A percentile compares a stretch with the other conserved stretches of the same genome.
Evolutionary conservation across 2,113 vertebrate species (phyloP).

Genomic region (Phainopepla nitens): DNA sequence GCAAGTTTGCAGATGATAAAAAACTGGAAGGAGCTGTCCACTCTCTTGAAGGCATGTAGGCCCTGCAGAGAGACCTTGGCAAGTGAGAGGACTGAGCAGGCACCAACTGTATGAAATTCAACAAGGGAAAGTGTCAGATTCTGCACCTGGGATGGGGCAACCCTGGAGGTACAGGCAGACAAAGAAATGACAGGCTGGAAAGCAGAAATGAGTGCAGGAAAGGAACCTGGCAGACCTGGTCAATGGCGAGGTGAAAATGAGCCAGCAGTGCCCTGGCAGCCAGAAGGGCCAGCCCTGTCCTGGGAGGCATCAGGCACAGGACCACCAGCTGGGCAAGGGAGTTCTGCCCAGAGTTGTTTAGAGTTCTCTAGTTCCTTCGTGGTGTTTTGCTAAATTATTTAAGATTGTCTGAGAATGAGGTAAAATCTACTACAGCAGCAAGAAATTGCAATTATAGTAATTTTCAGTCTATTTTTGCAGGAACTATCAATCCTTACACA

Average conservation of each 20-base stretch:
- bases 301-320: background rate
- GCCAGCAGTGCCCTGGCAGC: background rate
- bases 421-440: background rate
- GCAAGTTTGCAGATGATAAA: no score
- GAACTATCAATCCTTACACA: background rate
- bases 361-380: background rate
- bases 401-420: background rate
- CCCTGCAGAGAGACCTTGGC: background rate
- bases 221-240: background rate
- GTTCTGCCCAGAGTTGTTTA: rapidly evolving
- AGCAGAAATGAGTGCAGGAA: background rate
- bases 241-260: rapidly evolving
- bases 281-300: background rate
- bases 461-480: background rate
- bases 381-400: background rate
- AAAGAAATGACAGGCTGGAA: background rate
- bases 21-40: background rate
- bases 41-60: rapidly evolving
- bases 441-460: background rate
- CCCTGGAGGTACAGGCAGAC: no score
- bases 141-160: background rate
- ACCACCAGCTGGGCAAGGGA: background rate
- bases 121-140: background rate
- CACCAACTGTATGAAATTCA: background rate
- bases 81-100: background rate